Evolutionary conservation across 2,888 invertebrate species (phyloP), one percentile per base, ranked within the genome.

Genomic region (Laothoe populi): DNA sequence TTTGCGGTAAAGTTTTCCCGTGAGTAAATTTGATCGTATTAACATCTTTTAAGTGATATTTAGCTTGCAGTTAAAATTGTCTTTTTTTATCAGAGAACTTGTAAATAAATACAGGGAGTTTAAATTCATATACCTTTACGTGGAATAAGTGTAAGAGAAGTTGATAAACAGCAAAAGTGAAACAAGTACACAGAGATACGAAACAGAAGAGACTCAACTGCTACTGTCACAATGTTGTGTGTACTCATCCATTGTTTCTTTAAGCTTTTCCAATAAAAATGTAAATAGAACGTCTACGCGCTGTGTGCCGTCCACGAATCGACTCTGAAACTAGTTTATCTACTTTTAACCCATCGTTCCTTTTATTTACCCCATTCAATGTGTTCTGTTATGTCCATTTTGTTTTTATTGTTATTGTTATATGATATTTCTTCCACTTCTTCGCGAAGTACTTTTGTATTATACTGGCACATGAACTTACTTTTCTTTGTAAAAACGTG

Each of bases 211-310:
- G 24, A 21, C 53, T 24, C 31, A 61, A 42, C 42, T 26, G 53
- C 44, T 21, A 42, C 60, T 19, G 49, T 49, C 24, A 13, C 60
- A 8, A 5, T 13, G 49, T 53, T 16, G 31, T 46, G 13, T 35
- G 46, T 60, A 42, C 26, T 49, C 42, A 61, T 53, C 60, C 82
- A 83, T 85, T 88, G 87, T 86, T 86, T 86, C 86, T 86, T 86
- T 86, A 88, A 90, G 86, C 86, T 84, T 75, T 83, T 81, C 79
- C 87, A 88, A 90, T 90, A 89, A 89, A 90, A 88, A 90, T 90
- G 89, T 84, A 88, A 90, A 90, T 90, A 68, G 72, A 75, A 74
- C 75, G 79, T 82, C 83, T 82, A 81, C 82, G 79, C 81, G 78
- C 73, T 74, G 71, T 74, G 71, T 70, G 66, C 75, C 71, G 71